A percentile compares a stretch with the other conserved stretches of the same genome.
Evolutionary conservation across 2,888 invertebrate species (phyloP).

Genomic region (Xanthia icteritia): DNA sequence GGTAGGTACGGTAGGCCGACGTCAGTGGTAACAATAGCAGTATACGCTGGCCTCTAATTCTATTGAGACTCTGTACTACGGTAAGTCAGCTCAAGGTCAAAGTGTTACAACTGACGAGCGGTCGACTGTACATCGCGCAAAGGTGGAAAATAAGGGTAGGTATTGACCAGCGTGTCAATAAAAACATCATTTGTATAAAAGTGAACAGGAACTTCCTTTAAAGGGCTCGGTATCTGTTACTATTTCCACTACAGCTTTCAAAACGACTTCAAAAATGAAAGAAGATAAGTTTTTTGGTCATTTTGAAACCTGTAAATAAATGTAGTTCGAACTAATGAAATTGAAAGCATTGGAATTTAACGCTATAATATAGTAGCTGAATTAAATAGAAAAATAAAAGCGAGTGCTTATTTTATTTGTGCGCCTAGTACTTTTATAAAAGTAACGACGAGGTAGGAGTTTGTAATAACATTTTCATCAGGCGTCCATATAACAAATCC

Average conservation of each 20-base stretch:
- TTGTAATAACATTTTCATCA: slow-evolving; percentile 46
- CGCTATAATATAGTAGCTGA: slow-evolving; percentile 4
- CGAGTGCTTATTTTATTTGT: slow-evolving; percentile 24
- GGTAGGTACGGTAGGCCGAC: neutral
- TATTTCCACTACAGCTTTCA: slow-evolving; percentile 13
- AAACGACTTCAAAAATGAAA: neutral
- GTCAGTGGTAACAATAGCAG: neutral
- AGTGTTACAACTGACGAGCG: neutral
- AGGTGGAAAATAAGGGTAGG: slow-evolving; percentile 14
- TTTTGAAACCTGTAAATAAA: slow-evolving; percentile 16
- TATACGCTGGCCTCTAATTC: neutral
- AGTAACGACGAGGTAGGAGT: slow-evolving; percentile 41
- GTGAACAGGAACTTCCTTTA: neutral
- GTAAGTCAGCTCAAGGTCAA: too few species aligned
- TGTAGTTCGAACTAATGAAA: neutral
- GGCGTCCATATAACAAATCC: slow-evolving; percentile 43
- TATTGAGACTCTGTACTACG: neutral
- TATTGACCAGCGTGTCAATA: slow-evolving; percentile 22
- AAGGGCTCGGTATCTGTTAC: neutral
- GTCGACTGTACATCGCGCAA: slow-evolving; percentile 49
- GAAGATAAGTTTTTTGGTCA: neutral
- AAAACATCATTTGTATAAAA: neutral
- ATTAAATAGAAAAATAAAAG: slow-evolving; percentile 26
- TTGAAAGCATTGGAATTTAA: slow-evolving; percentile 25
- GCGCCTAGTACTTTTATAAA: slow-evolving; percentile 55